Base-by-base conservation (phyloP, 2,113 vertebrate genomes). In the Hippoglossus stenolepis region DNA sequence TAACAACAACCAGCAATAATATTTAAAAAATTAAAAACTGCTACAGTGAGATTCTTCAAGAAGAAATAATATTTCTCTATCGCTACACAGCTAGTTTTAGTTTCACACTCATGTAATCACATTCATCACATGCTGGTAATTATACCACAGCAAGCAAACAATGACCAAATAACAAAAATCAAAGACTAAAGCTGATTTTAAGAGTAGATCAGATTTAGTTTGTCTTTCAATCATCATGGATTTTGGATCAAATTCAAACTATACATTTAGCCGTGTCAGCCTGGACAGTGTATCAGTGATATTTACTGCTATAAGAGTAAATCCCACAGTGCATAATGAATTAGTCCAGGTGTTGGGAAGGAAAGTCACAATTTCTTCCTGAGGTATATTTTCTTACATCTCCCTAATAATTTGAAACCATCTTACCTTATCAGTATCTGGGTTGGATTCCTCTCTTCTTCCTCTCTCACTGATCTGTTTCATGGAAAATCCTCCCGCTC, bases 351-450 rank as follows among this genome's bases (percentile, higher is more conserved):
- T 11, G 21, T 18, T 9, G 4, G 14, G 45, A 17, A 18, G 15
- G 20, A 1, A 57, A 60, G 31, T 31, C 31, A 31, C 31, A 31
- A 31, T 31, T 31, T 31, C 31, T 31, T 31, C 31, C 31, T 7
- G 31, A 51, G 57, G 38, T 18, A 57, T 13, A 40, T 5, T 63
- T 51, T 31, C 13, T 51, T 49, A 53, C 15, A 53, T 17, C 15
- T 20, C 18, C 49, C 49, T 26, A 13, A 58, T 26, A 31, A 31
- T 18, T 9, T 38, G 3, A 59, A 59, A 31, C 10, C n/a, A 40
- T 75, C 86, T 87, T 83, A 92, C 89, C 91, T 87, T 61, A 15
- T 3, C n/a, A 11, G 23, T 31, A n/a, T n/a, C 15, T 14, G 2
- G 57, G 31, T 47, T 35, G 21, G 43, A 49, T 31, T 59, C 65